Base-by-base conservation (phyloP, 2,797 vertebrate genomes). In the Dallia pectoralis region DNA sequence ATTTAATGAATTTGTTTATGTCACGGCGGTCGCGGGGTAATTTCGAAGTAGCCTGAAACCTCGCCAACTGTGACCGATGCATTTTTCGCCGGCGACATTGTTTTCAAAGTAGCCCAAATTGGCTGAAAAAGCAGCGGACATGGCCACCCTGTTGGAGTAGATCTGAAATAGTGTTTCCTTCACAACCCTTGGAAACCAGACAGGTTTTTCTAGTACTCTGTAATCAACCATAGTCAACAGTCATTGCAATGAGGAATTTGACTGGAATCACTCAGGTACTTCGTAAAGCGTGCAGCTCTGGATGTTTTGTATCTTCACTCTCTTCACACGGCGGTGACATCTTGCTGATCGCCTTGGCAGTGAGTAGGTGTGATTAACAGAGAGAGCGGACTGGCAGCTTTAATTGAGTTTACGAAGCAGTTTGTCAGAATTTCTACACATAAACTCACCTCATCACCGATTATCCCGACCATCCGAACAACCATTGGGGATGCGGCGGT, bases 401-500 rank as follows among this genome's bases (percentile, higher is more conserved):
- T 64, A 30, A 30, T 64, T 18, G 62, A 64, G 18, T 44, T 56
- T 7, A 6, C 32, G 62, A 64, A 18, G 16, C 30, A 18, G 30
- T n/a, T 6, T 64, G 32, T 64, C 62, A 30, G 62, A 3, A 29
- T n/a, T 15, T 32, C 32, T 15, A n/a, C n/a, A 25, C 22, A 22
- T 3, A 56, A 56, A n/a, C 53, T 47, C 66, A 27, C 66, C 47
- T 36, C 36, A 7, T 44, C 16, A 15, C 36, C 16, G 22, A 67
- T 29, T 27, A 27, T 27, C 36, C 8, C 6, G 40, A 47, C 65
- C 44, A 47, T 47, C 32, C 40, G 12, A 67, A 67, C 3, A 7
- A 8, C 16, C 62, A 16, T 29, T 30, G 36, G 44, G 22, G 7
- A 14, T 6, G 80, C n/a, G n/a, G n/a, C 83, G 67, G 44, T 59